These are phyloP conservation scores for Chalcosyrphus nemorum DNA, from an alignment of 2,888 invertebrate genomes.

Conservation along the genomic window DNA sequence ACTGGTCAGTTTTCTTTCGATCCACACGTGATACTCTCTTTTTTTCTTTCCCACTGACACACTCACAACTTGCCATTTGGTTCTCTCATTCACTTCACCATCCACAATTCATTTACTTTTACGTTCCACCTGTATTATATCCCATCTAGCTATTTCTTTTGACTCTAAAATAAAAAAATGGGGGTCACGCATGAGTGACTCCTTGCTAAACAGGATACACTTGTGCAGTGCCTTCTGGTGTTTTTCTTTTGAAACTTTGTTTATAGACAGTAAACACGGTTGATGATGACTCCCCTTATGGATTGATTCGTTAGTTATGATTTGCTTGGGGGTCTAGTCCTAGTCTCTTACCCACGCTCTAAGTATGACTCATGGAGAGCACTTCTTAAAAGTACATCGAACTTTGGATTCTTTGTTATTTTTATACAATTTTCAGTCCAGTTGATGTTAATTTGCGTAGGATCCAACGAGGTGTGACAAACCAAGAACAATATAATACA, in stretches of 20 bases:
- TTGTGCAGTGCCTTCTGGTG: background rate
- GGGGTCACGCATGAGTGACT: conserved; percentile 64
- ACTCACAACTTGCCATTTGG: background rate
- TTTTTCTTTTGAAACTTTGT: conserved; percentile 34
- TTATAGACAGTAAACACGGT: conserved; percentile 65
- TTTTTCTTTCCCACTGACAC: background rate
- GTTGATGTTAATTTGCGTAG: conserved; percentile 70
- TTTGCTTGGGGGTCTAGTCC: conserved; percentile 23
- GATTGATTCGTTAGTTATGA: conserved; percentile 40
- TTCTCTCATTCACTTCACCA: no score
- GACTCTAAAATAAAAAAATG: background rate
- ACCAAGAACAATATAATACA: conserved; percentile 66
- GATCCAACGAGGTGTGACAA: conserved; percentile 72
- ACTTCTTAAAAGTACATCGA: conserved; percentile 60
- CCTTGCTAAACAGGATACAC: conserved; percentile 57
- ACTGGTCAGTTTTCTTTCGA: conserved; percentile 34
- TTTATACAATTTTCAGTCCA: conserved; percentile 42
- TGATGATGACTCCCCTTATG: conserved; percentile 4
- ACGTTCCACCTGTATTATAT: conserved; percentile 33
- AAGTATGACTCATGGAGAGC: conserved; percentile 53
- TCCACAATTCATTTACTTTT: conserved; percentile 20
- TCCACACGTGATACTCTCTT: conserved; percentile 5
- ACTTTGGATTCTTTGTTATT: conserved; percentile 36
- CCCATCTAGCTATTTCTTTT: conserved; percentile 21
- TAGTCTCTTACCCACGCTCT: conserved; percentile 47